Evolutionary conservation across 2,797 vertebrate species (phyloP).

Genomic region (Vultur gryphus): DNA sequence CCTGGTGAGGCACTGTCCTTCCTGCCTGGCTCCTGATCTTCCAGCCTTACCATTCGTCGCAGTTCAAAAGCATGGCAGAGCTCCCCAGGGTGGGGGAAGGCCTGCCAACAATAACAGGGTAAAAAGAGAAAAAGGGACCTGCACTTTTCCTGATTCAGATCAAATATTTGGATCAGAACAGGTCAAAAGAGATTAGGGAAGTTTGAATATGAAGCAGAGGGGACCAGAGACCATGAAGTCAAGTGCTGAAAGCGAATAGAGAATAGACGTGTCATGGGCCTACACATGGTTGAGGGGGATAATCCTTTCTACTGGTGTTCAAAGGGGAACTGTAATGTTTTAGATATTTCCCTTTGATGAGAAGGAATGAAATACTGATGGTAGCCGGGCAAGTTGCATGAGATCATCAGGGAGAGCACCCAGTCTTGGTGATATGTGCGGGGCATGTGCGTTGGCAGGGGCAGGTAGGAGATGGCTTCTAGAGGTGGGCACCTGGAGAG

Average conservation of each 20-base stretch:
- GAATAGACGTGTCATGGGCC: neutral
- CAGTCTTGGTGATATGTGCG: accelerated
- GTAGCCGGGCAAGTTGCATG: neutral
- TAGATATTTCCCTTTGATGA: neutral
- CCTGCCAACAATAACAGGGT: neutral
- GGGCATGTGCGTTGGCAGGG: neutral
- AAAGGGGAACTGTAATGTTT: neutral
- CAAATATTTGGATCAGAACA: neutral
- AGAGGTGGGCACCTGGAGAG: neutral
- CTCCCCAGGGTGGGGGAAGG: neutral
- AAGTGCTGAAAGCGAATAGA: neutral
- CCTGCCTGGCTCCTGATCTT: neutral
- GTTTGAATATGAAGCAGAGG: neutral
- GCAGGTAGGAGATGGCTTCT: neutral
- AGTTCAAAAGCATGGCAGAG: neutral
- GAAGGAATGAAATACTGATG: neutral
- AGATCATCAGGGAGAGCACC: neutral
- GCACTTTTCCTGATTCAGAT: neutral
- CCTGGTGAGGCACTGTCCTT: neutral
- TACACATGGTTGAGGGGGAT: neutral
- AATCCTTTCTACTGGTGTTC: neutral
- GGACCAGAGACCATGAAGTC: neutral
- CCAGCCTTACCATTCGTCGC: neutral
- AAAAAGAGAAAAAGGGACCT: neutral
- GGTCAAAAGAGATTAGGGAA: neutral